Evolutionary conservation across 2,888 invertebrate species (phyloP).

Genomic region (Siphlonurus alternatus): DNA sequence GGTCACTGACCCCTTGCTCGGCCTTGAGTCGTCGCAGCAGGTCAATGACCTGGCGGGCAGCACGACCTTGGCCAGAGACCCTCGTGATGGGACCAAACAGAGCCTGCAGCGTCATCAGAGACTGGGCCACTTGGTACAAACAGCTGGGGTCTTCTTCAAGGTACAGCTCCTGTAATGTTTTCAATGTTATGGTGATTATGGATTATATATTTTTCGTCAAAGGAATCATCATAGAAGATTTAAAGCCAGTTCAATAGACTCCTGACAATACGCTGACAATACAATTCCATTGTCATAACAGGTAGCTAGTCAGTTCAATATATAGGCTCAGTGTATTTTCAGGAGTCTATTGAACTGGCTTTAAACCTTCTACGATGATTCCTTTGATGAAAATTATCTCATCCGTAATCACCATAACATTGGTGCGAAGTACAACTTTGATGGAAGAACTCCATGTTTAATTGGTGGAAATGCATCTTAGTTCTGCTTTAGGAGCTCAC

Average conservation of each 20-base stretch:
- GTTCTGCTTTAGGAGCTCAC: no score
- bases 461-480: no score
- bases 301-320: no score
- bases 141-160: conserved; percentile 81
- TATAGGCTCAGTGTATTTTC: no score
- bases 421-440: no score
- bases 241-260: neutral
- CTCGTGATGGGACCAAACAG: conserved; percentile 78
- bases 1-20: conserved; percentile 39
- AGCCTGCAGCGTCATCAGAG: conserved; percentile 68
- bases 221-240: neutral
- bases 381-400: no score
- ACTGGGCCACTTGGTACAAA: conserved; percentile 73
- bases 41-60: conserved; percentile 79
- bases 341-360: no score
- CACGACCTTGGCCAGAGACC: conserved; percentile 77
- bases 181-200: neutral
- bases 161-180: conserved; percentile 45
- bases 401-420: no score
- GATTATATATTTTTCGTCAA: neutral
- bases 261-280: no score
- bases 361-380: no score
- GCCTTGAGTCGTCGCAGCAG: conserved; percentile 54
- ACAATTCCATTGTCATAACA: no score
- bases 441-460: no score